Percentiles rank a stretch among this genome's conserved stretches.
Evolutionary conservation across 2,797 vertebrate genomes (phyloP).

Genomic region (Emydoidea blandingii): DNA sequence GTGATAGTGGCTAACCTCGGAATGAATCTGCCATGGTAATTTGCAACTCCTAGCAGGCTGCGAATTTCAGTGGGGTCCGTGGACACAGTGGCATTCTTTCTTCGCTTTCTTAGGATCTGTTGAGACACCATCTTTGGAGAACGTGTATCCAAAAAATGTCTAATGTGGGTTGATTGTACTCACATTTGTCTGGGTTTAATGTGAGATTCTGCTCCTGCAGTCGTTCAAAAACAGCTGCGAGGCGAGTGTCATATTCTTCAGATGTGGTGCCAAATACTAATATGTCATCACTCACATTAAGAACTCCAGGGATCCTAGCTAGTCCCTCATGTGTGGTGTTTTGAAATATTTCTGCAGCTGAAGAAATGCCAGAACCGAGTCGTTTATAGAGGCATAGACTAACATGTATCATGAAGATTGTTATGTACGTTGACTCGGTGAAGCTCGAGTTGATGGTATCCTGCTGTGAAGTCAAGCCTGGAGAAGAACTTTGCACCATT

Average conservation of each 20-base stretch:
- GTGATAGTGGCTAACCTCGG: not conserved
- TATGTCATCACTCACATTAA: not conserved
- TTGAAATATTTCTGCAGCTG: not conserved
- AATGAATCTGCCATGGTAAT: not conserved
- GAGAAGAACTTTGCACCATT: not conserved
- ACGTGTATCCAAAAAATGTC: not conserved
- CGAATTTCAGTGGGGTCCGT: not conserved
- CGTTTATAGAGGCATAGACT: not conserved
- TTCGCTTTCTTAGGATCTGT: not conserved
- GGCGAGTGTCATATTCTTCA: not conserved
- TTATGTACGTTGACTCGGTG: not conserved
- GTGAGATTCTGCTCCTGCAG: not conserved
- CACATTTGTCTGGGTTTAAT: not conserved
- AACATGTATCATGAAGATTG: not conserved
- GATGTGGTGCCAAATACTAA: not conserved
- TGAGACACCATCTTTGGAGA: not conserved
- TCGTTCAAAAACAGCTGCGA: not conserved
- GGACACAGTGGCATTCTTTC: not conserved
- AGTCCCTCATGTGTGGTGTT: not conserved
- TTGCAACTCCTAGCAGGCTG: too few relatives aligned
- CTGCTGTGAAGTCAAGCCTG: not conserved
- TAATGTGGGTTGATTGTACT: not conserved
- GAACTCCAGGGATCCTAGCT: not conserved
- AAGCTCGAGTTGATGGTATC: not conserved
- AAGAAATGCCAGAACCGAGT: not conserved